Percentiles rank a stretch among this genome's conserved stretches.
phyloP scores from a whole-genome alignment of 2,888 invertebrate species.

The Pammene fasciana region DNA sequence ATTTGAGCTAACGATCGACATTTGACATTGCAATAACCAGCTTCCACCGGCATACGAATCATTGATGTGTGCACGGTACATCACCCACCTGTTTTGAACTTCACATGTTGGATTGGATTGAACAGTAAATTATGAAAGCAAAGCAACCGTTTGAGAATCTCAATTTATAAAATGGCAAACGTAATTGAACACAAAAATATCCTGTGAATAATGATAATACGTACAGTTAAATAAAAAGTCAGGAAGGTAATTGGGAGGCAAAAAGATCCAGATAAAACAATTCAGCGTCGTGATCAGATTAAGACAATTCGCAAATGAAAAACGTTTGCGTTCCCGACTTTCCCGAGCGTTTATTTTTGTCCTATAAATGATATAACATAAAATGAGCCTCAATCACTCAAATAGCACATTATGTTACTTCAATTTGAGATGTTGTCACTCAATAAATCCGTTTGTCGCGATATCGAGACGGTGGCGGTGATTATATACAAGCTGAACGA shows the following conservation, averaged over 20 bases:
- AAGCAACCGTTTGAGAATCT: neutral
- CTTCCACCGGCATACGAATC: neutral
- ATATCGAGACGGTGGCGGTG: neutral
- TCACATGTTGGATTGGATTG: neutral
- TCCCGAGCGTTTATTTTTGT: neutral
- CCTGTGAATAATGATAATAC: neutral
- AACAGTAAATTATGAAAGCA: neutral
- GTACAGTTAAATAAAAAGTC: conserved; percentile 15
- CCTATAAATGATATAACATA: neutral
- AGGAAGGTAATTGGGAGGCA: conserved; percentile 1
- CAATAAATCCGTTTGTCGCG: conserved; percentile 2
- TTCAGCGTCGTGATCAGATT: conserved; percentile 7
- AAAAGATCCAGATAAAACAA: conserved; percentile 9
- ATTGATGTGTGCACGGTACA: conserved; percentile 1
- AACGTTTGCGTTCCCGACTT: neutral
- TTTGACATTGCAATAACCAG: conserved; percentile 22
- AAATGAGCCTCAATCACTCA: neutral
- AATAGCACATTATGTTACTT: conserved; percentile 1
- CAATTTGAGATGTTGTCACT: conserved; percentile 2
- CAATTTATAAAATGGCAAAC: neutral
- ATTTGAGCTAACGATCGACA: conserved; percentile 19
- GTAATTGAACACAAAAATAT: neutral
- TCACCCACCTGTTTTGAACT: neutral
- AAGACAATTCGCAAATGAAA: conserved; percentile 7
- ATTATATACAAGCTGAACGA: neutral